These are phyloP conservation scores for Leucania comma DNA, from an alignment of 2,888 invertebrate genomes.

Conservation along the genomic window DNA sequence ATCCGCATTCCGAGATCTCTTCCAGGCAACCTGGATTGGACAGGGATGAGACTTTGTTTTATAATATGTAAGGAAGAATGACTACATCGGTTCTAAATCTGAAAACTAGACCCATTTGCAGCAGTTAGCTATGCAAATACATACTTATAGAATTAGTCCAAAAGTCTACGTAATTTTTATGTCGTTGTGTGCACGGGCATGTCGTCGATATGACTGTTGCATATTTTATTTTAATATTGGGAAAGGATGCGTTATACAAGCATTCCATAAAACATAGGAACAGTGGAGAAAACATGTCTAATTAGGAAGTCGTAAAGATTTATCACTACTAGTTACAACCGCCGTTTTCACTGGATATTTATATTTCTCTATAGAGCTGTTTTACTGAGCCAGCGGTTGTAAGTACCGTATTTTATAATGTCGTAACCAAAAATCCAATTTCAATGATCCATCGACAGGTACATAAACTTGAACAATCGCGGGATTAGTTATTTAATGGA, in stretches of 20 bases:
- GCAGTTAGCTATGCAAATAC: not conserved
- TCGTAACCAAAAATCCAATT: conserved; percentile 27
- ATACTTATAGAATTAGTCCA: not conserved
- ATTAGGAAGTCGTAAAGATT: conserved; percentile 50
- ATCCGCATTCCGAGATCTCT: too few species aligned
- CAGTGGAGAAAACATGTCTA: conserved; percentile 28
- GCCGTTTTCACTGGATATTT: conserved; percentile 18
- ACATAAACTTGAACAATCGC: conserved; percentile 56
- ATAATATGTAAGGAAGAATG: too few species aligned
- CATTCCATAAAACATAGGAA: conserved; percentile 27
- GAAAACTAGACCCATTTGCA: not conserved
- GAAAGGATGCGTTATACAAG: conserved; percentile 27
- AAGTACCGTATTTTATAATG: conserved; percentile 9
- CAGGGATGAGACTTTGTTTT: too few species aligned
- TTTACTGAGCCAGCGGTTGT: not conserved
- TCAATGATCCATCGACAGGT: conserved; percentile 32
- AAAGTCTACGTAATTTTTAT: not conserved
- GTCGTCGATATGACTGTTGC: not conserved
- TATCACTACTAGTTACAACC: conserved; percentile 24
- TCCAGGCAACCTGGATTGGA: too few species aligned
- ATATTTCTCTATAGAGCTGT: not conserved
- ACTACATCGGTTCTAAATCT: not conserved
- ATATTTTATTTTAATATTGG: conserved; percentile 3
- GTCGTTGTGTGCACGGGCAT: not conserved
- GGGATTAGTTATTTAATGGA: conserved; percentile 70